Conservation (phyloP, 2,113 vertebrate genomes). For the Thymallus thymallus region DNA sequence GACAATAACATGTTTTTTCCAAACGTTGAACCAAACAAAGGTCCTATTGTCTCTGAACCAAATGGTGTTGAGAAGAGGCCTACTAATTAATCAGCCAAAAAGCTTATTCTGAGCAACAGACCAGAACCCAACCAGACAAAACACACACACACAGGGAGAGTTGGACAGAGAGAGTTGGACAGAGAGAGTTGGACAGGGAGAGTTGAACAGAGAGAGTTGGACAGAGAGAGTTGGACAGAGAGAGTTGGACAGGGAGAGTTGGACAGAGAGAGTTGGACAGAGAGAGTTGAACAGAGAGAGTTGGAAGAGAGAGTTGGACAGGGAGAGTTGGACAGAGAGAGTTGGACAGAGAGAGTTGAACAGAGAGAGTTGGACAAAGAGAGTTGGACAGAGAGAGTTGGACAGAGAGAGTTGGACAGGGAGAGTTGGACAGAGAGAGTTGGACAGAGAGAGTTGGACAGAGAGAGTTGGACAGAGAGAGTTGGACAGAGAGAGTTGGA, state of each 20-base stretch:
- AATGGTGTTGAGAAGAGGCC: too few species aligned
- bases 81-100: too few species aligned
- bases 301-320: too few species aligned
- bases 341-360: slow-evolving; percentile 6
- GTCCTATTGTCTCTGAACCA: too few species aligned
- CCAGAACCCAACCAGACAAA: too few species aligned
- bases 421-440: not conserved
- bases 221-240: not conserved
- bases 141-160: too few species aligned
- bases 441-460: slow-evolving; percentile 1
- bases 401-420: too few species aligned
- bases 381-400: not conserved
- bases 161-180: not conserved
- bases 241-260: not conserved
- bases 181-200: not conserved
- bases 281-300: not conserved
- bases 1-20: too few species aligned
- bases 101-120: too few species aligned
- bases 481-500: slow-evolving; percentile 6
- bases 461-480: not conserved
- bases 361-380: not conserved
- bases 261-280: not conserved
- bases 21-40: too few species aligned
- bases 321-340: not conserved
- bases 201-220: too few species aligned